Base-by-base conservation (phyloP, 2,797 vertebrate species). In the Eidolon dupreanum region DNA sequence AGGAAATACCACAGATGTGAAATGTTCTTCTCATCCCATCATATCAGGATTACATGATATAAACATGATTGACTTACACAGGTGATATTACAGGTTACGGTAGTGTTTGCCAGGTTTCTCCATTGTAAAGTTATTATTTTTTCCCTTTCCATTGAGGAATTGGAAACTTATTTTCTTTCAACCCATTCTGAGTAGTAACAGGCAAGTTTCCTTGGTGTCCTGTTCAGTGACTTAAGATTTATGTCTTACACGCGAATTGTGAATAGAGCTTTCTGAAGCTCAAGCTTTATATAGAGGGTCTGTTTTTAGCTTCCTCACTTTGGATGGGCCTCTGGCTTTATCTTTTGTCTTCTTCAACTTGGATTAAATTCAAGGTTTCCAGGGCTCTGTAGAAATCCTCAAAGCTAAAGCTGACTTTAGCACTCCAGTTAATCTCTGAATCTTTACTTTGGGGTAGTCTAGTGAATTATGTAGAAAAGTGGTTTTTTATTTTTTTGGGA, bases 381-480 rank as follows among this genome's bases (percentile, higher is more conserved):
- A 66, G 71, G 22, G 41, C 38, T 96, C 68, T 93, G 5, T 78
- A 63, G 55, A 93, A 88, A 86, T 86, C 63, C n/a, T 49, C 79
- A 51, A 26, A 17, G 63, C 38, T 88, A 59, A 84, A 91, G 20
- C 66, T 91, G 59, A 53, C 77, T 68, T 55, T 59, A 49, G 38
- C 3, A n/a, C 10, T 68, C 46, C 66, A n/a, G 49, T 77, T 79
- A 75, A 24, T 36, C 19, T 87, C 3, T 88, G 31, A 70, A 26
- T 93, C 46, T 53, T 90, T 90, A 75, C 55, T 73, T 88, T 73
- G 36, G 43, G 26, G 41, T 33, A 46, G 38, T 38, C 66, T 8
- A 49, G 20, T 79, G 61, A 91, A 91, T 55, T 92, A 88, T 84
- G 78, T 94, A 85, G 84, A 88, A 81, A 57, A 73, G 20, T 74